Base-by-base conservation (phyloP, 2,888 invertebrate genomes). In the Lasioglossum calceatum region DNA sequence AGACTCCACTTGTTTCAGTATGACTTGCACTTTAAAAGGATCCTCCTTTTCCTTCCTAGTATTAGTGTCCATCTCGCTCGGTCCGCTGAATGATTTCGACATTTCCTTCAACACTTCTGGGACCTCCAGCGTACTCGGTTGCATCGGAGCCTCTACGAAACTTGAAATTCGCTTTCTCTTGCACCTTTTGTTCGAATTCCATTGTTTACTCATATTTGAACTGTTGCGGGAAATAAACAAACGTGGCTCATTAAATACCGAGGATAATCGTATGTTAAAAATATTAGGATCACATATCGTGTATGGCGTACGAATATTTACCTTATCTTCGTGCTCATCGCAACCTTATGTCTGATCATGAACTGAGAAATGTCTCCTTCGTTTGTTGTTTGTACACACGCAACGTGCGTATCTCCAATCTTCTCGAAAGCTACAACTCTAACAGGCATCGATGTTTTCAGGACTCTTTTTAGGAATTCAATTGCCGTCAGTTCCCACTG, bases 341-440 rank as follows among this genome's bases (percentile, higher is more conserved):
- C 97, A 42, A 96, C 94, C 0, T 95, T 95, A 36, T 95, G 94
- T 16, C 95, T 93, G 0, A 97, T 96, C 83, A 97, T 92, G 61
- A 95, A 84, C 0, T 96, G 95, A 91, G 96, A 97, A 3, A 97
- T 92, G 89, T 96, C 96, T 2, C 95, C 87, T 61, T 96, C 95
- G 2, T 93, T 91, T 1, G 93, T 87, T 14, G 85, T 92, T 91
- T 67, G 91, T 84, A 93, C 64, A 92, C 92, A 39, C 85, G 91
- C 91, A 7, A 80, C 82, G 58, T 92, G 93, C 12, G 89, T 87
- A 4, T 89, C 87, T 1, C 92, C 87, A 47, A 73, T 91, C 79
- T 89, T 90, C 4, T 93, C 89, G 58, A 93, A 92, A 1, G 96
- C 94, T 5, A 96, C 91, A 90, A 96, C 92, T 81, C 94, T 95